A percentile compares a stretch with the other conserved stretches of the same genome.
These are phyloP conservation scores for Hydrolagus colliei DNA, from an alignment of 2,797 vertebrate species.

Conservation along the genomic window DNA sequence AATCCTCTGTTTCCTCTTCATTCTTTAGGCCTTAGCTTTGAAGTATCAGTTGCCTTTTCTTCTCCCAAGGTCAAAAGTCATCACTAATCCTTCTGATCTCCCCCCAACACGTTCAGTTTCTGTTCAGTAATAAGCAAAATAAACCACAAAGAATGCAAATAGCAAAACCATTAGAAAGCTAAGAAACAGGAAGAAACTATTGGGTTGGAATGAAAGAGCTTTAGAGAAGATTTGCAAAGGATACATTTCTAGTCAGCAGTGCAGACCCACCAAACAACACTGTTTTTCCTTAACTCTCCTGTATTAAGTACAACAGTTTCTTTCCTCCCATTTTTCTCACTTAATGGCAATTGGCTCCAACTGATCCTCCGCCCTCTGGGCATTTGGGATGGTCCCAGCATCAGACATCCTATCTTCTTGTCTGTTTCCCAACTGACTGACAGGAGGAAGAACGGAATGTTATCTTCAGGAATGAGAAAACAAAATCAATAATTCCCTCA, in stretches of 20 bases:
- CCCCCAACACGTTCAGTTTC: neutral
- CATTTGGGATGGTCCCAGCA: too few species aligned
- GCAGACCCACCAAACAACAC: neutral
- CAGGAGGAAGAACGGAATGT: neutral
- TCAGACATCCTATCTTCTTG: too few species aligned
- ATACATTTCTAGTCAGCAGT: neutral
- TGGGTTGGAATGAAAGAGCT: neutral
- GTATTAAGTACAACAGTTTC: neutral
- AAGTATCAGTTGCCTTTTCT: slow-evolving; percentile 34
- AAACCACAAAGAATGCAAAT: neutral
- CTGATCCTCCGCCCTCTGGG: too few species aligned
- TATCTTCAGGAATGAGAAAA: neutral
- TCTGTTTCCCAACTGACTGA: too few species aligned
- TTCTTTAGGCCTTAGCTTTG: slow-evolving; percentile 50
- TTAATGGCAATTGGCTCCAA: too few species aligned
- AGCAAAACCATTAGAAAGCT: neutral
- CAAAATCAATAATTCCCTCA: neutral
- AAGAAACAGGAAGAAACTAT: neutral
- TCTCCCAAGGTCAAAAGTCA: slow-evolving; percentile 54
- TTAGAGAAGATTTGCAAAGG: neutral
- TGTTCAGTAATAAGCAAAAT: neutral
- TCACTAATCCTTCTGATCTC: slow-evolving; percentile 32
- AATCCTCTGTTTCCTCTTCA: slow-evolving; percentile 66
- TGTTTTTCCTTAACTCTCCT: neutral
- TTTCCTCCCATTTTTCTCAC: neutral